phyloP scores from a whole-genome alignment of 2,797 vertebrate species.

The Ispidina picta region DNA sequence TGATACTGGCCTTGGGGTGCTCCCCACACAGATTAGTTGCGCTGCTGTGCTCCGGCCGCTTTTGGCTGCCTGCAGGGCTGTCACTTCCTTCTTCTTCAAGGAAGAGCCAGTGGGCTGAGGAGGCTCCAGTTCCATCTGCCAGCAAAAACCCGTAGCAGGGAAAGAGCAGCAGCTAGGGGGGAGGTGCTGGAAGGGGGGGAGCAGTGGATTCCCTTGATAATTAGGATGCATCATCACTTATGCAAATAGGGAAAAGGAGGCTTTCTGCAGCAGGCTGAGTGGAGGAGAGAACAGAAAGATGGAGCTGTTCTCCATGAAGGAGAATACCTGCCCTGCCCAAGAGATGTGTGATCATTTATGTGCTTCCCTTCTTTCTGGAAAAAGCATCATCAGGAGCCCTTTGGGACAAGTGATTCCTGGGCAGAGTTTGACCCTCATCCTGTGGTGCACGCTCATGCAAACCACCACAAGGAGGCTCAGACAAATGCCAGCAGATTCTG shows the following conservation, averaged over 20 bases:
- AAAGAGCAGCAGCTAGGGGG: conserved; percentile 58
- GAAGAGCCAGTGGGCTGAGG: conserved; percentile 68
- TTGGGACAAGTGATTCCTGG: not conserved
- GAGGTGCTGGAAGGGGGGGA: conserved; percentile 26
- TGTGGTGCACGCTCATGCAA: not conserved
- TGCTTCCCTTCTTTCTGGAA: not conserved
- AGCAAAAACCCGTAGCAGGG: conserved; percentile 41
- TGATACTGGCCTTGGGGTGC: not conserved
- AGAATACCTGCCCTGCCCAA: not conserved
- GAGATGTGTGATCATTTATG: not conserved
- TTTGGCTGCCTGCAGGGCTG: conserved; percentile 61
- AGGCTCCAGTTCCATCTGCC: conserved; percentile 61
- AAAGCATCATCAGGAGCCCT: not conserved
- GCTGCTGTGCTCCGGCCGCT: not conserved
- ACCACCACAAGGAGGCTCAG: not conserved
- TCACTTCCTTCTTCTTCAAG: conserved; percentile 68
- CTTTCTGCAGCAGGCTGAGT: not conserved
- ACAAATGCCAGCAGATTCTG: not conserved
- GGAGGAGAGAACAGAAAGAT: not conserved
- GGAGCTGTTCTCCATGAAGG: not conserved
- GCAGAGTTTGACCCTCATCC: not conserved
- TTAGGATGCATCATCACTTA: conserved; percentile 53
- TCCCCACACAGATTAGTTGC: not conserved
- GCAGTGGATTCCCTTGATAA: conserved; percentile 35
- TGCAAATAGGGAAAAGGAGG: conserved; percentile 34